Base-by-base conservation (phyloP, 2,888 invertebrate species). In the Listrodromus nycthemerus region DNA sequence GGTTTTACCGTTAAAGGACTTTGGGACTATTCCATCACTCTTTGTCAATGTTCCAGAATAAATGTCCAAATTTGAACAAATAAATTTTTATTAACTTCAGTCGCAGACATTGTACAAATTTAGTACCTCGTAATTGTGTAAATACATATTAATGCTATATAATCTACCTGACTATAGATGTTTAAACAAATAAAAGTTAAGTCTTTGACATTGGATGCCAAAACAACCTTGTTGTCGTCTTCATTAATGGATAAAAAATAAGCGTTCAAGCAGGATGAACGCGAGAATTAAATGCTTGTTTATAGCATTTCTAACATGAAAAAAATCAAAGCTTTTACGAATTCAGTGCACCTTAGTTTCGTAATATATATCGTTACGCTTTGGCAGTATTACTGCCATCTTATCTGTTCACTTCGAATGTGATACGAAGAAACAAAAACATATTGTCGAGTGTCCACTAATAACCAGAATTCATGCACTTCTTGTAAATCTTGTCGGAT, bases 401-500 rank as follows among this genome's bases (percentile, higher is more conserved):
- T n/a, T 5, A 5, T 37, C 7, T 37, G 7, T 7, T 37, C 37
- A 1, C 37, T 37, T 37, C 37, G 37, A 37, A 1, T 37, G 37
- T 4, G 4, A 45, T 45, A 45, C 16, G 13, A 45, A 21, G 24
- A 45, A 45, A 16, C 10, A 45, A 37, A 45, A 45, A 16, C 37
- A 37, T 10, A 45, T 45, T 45, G 2, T 16, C 41, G 41, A 16
- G 41, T 45, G 19, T 3, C 21, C 21, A 45, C 13, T 41, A 13
- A 3, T 45, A 4, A 16, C 3, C 0, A 27, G 95, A 94, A 3
- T 94, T 93, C 85, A 96, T 94, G 90, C 97, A 97, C 87, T 95
- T 95, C 86, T 95, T 94, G 93, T 96, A 96, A 6, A 94, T 94
- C 77, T 94, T 95, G 50, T 95, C 95, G 91, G 95, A 97, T 27